Evolutionary conservation across 2,888 invertebrate species (phyloP), one percentile per base, ranked within the genome.

Genomic region (Sceliomorpha sp.): DNA sequence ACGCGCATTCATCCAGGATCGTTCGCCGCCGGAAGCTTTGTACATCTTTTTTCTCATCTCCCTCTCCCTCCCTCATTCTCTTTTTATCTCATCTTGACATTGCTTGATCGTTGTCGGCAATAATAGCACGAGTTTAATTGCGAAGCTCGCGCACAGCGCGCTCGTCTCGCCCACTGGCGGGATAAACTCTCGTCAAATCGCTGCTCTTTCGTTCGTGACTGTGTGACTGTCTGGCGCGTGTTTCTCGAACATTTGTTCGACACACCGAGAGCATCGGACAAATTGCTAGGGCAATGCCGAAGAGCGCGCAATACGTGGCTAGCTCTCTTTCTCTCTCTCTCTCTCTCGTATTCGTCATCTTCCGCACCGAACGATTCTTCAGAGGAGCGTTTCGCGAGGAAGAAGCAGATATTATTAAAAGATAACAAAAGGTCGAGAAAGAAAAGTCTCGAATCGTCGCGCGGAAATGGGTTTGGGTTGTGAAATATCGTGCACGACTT

Each of bases 121-220:
- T 56, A 56, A 64, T 56, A 56, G 50, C 37, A 27, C 39, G 64
- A 45, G 51, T 58, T 66, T 66, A 66, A 66, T 66, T 66, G 64
- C 64, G 31, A 58, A 39, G 58, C 64, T 66, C 13, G 64, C 58
- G 56, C 39, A 58, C 45, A 58, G 53, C 47, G 45, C 47, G 45
- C 58, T 58, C 58, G 58, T 51, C 34, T 66, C 51, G 45, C 51
- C 51, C 51, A 58, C 56, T 58, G 50, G 45, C 44, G 64, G n/a
- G 58, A 58, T 58, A 66, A 66, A 58, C 56, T 66, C 64, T 64
- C 51, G 58, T 66, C 64, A 58, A 66, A 58, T 58, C 50, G 64
- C 39, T 51, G 58, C 51, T 66, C 64, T 32, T 45, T 66, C 50
- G 51, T 39, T 66, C 58, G 64, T 66, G 39, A 58, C 51, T 58